Conservation (phyloP, 2,113 vertebrate species). For the Phoenicopterus ruber region DNA sequence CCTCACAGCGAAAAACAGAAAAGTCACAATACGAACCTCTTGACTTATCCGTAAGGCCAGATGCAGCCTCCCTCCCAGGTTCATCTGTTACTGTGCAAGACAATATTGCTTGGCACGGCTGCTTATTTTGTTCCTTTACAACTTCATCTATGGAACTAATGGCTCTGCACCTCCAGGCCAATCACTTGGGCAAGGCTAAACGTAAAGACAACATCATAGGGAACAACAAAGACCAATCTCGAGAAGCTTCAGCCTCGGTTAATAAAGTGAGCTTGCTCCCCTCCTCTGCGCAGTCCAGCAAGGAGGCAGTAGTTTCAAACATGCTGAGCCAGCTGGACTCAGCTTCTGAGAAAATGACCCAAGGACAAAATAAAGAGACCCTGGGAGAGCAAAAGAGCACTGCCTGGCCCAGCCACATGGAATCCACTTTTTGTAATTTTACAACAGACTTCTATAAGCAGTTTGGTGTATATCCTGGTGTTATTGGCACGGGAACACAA, state of each 20-base stretch:
- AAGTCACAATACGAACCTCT: conserved; percentile 95
- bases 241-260: conserved; percentile 65
- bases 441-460: conserved; percentile 94
- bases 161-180: conserved; percentile 97
- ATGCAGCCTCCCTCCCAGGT: conserved; percentile 88
- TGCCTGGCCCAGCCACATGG: conserved; percentile 86
- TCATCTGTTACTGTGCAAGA: conserved; percentile 92
- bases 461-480: conserved; percentile 84
- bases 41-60: conserved; percentile 91
- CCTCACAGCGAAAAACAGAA: conserved; percentile 78
- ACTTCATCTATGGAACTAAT: conserved; percentile 95
- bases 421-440: conserved; percentile 82
- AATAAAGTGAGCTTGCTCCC: conserved; percentile 73
- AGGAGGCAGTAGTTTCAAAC: conserved; percentile 72
- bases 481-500: conserved; percentile 72
- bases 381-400: conserved; percentile 78
- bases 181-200: conserved; percentile 89
- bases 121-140: conserved; percentile 95
- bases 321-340: conserved; percentile 67
- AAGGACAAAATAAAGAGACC: conserved; percentile 76
- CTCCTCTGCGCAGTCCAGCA: conserved; percentile 63
- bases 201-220: conserved; percentile 74
- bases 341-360: conserved; percentile 71
- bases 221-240: conserved; percentile 78
- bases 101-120: conserved; percentile 94